Conservation (phyloP, 2,113 vertebrate species). For the Neopipo cinnamomea region DNA sequence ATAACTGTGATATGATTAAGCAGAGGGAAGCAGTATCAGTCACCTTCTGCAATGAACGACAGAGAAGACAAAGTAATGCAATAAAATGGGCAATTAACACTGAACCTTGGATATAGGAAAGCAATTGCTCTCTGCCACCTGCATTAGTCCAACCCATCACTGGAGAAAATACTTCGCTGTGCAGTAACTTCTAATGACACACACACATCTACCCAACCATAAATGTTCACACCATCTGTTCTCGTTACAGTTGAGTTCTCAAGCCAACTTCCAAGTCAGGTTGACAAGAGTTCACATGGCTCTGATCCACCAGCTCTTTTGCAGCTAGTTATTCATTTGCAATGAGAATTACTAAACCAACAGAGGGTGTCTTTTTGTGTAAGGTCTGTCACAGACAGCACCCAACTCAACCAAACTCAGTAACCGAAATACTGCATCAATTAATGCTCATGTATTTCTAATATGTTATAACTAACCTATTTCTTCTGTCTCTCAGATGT, state of each 20-base stretch:
- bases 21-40: neutral
- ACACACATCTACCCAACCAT: neutral
- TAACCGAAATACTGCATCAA: neutral
- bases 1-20: neutral
- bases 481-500: neutral
- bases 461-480: neutral
- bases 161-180: constrained; percentile 1
- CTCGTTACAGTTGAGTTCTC: constrained; percentile 12
- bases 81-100: constrained; percentile 21
- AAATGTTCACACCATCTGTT: constrained; percentile 57
- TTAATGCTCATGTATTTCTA: neutral
- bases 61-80: neutral
- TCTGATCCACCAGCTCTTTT: constrained; percentile 30
- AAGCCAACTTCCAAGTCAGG: constrained; percentile 45
- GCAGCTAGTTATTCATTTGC: constrained; percentile 40
- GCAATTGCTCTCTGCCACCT: constrained; percentile 23
- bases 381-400: neutral
- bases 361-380: neutral
- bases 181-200: constrained; percentile 7
- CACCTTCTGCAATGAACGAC: constrained; percentile 1
- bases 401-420: neutral
- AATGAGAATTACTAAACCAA: constrained; percentile 32
- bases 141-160: neutral
- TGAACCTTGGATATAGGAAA: constrained; percentile 19
- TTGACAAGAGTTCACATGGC: constrained; percentile 42